phyloP scores from a whole-genome alignment of 2,113 vertebrate species.

The Hepsetus odoe region DNA sequence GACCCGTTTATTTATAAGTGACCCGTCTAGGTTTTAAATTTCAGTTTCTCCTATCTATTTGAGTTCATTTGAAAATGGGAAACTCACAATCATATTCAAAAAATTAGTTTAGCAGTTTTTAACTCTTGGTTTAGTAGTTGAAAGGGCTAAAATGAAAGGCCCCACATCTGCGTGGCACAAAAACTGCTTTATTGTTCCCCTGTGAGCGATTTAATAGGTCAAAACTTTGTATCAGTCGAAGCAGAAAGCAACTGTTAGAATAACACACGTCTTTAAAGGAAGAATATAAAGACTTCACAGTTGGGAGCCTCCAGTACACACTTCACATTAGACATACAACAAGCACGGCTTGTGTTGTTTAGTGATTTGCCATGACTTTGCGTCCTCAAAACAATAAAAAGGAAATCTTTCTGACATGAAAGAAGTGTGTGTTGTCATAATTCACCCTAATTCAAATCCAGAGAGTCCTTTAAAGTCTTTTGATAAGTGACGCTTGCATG shows the following conservation, averaged over 20 bases:
- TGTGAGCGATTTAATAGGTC: constrained; percentile 11
- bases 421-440: background rate
- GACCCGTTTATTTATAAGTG: no score
- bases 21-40: no score
- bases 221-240: background rate
- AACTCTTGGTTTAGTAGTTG: no score
- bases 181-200: background rate
- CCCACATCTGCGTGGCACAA: background rate
- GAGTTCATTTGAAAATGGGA: no score
- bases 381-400: background rate
- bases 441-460: background rate
- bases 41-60: no score
- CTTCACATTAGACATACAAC: background rate
- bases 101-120: no score
- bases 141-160: no score
- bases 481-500: background rate
- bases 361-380: background rate
- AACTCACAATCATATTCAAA: no score
- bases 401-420: background rate
- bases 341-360: background rate
- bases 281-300: background rate
- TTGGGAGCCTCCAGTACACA: background rate
- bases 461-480: background rate
- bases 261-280: background rate
- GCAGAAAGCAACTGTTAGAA: background rate